These are phyloP conservation scores for Zootoca vivipara DNA, from an alignment of 2,113 vertebrate genomes.

Conservation along the genomic window DNA sequence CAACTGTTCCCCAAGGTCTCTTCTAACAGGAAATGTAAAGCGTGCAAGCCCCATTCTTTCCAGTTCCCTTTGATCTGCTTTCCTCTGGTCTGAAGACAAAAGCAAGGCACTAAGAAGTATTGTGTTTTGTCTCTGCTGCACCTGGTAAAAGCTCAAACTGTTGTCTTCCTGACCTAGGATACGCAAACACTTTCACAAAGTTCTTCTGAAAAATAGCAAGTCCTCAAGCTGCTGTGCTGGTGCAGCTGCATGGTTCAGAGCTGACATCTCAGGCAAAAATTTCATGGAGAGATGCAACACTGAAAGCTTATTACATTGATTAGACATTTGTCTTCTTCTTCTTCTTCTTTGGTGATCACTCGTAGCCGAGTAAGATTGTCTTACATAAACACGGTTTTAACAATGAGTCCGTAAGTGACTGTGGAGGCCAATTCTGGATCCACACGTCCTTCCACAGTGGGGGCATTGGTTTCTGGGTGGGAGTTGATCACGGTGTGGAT, in stretches of 20 bases:
- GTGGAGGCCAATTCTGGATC: no score
- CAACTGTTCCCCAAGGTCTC: neutral
- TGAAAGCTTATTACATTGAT: neutral
- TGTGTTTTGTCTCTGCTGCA: neutral
- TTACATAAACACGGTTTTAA: no score
- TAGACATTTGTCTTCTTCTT: neutral
- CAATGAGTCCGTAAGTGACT: no score
- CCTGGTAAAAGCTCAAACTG: neutral
- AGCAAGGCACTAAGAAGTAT: neutral
- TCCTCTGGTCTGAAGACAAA: neutral
- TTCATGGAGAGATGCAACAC: neutral
- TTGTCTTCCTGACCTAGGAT: neutral
- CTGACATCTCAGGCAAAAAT: neutral
- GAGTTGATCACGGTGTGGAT: no score
- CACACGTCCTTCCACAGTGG: no score
- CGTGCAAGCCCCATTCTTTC: neutral
- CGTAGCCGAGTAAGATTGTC: no score
- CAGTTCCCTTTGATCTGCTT: neutral
- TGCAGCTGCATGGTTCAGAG: neutral
- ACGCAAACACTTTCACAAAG: neutral
- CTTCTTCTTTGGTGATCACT: no score
- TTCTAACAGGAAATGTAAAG: neutral
- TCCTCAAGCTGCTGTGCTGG: neutral
- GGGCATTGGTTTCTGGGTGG: no score
- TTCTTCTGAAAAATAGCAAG: neutral